Evolutionary conservation across 2,888 invertebrate species (phyloP), one percentile per base, ranked within the genome.

Genomic region (Tinea semifulvella): DNA sequence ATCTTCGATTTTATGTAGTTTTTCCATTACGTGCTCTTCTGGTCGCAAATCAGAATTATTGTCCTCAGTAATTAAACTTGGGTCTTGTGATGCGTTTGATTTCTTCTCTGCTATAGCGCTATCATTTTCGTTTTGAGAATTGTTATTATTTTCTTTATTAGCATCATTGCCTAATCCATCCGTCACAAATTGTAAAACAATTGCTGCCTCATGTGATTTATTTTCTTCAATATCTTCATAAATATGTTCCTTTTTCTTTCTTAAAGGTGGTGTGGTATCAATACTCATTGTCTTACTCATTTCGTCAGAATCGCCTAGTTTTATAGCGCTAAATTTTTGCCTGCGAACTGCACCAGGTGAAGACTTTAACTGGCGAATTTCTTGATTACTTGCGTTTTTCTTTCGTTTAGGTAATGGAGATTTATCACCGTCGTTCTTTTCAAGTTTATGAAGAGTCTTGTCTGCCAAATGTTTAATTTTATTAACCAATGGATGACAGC

Each of bases 401-500:
- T 73, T 76, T 22, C 75, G 60, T 55, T 77, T 79, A 8, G 68
- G 52, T 35, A 53, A 20, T 2, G 80, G 73, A 25, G 75, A 72
- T 53, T 79, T 76, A 56, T 77, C 76, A 52, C 56, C 61, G 48
- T 76, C 76, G 55, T 44, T 66, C 54, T 63, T 70, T 47, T 85
- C 85, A 45, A 76, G 56, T 57, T 80, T 74, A 54, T 85, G 74
- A 64, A 84, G 61, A 55, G 85, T 72, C 61, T 85, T 84, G 53
- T 86, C 87, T 13, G 86, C 87, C 67, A 86, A 76, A 52, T 83
- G 84, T 63, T 84, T 86, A 16, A 86, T 75, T 68, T 87, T 86
- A 60, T 86, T 85, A 52, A 86, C 87, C 46, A 86, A 72, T 19
- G 86, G 85, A 57, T 85, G 85, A 60, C 86, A 85, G 55, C 81